These are phyloP conservation scores for Huso huso DNA, from an alignment of 2,797 vertebrate species.

Conservation along the genomic window DNA sequence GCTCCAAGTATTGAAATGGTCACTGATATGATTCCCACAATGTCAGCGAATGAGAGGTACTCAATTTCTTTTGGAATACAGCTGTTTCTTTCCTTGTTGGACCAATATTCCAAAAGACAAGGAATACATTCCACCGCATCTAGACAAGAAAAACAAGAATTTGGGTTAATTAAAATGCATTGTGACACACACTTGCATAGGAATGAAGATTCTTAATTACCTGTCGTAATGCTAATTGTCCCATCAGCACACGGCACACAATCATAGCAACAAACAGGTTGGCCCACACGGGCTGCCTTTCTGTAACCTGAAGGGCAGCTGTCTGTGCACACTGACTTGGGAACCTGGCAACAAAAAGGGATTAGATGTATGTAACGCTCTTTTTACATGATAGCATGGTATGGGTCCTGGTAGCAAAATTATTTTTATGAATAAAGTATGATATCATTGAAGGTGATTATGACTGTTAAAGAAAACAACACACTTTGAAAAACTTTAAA, in stretches of 20 bases:
- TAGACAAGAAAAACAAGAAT: constrained; percentile 16
- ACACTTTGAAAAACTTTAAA: no score
- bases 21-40: constrained; percentile 33
- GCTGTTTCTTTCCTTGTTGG: constrained; percentile 23
- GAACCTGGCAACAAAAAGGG: constrained; percentile 23
- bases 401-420: no score
- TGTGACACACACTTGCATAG: not conserved
- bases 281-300: constrained; percentile 30
- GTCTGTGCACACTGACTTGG: constrained; percentile 32
- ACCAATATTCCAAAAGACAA: constrained; percentile 35
- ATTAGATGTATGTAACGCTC: no score
- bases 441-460: no score
- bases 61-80: constrained; percentile 36
- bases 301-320: constrained; percentile 36
- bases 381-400: no score
- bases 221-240: constrained; percentile 35
- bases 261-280: constrained; percentile 41
- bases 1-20: constrained; percentile 31
- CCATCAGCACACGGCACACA: constrained; percentile 39
- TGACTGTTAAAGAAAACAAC: no score
- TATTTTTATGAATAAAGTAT: no score
- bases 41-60: constrained; percentile 37
- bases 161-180: not conserved
- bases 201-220: constrained; percentile 18
- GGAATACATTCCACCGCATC: constrained; percentile 34